A percentile compares a stretch with the other conserved stretches of the same genome.
Conservation (phyloP, 2,888 invertebrate species). For the Pelosia muscerda region DNA sequence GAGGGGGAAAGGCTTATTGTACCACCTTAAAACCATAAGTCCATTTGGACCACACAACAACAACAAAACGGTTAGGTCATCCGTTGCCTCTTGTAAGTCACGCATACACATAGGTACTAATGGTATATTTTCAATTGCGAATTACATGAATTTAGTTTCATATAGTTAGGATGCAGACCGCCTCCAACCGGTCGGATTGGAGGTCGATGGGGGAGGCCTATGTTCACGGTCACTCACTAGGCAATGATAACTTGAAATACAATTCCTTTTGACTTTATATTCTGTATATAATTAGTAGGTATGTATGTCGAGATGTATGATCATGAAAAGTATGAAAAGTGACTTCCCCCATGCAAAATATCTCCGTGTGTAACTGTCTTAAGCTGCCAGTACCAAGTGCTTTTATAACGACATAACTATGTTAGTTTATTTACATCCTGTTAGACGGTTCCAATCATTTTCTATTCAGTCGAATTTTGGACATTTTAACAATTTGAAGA, state of each 20-base stretch:
- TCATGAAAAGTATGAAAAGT: background rate
- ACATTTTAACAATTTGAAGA: constrained; percentile 73
- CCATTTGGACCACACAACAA: too few species aligned
- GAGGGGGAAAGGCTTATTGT: too few species aligned
- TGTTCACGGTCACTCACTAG: background rate
- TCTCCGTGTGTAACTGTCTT: constrained; percentile 7
- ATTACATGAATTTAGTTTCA: too few species aligned
- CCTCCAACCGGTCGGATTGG: too few species aligned
- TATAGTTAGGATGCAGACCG: too few species aligned
- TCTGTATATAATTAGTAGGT: background rate
- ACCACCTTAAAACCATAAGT: too few species aligned
- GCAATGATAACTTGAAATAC: background rate
- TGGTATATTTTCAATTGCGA: too few species aligned
- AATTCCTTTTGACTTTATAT: background rate
- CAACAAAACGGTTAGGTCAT: too few species aligned
- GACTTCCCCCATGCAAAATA: background rate
- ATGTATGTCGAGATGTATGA: background rate
- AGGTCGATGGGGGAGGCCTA: too few species aligned
- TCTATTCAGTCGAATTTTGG: constrained; percentile 55
- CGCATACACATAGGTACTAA: too few species aligned
- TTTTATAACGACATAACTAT: constrained; percentile 33
- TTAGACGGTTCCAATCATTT: constrained; percentile 51
- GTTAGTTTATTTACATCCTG: constrained; percentile 61
- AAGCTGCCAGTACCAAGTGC: constrained; percentile 39
- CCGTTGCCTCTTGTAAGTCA: too few species aligned